Evolutionary conservation across 2,888 invertebrate species (phyloP).

Genomic region (Macroteleia sp.): DNA sequence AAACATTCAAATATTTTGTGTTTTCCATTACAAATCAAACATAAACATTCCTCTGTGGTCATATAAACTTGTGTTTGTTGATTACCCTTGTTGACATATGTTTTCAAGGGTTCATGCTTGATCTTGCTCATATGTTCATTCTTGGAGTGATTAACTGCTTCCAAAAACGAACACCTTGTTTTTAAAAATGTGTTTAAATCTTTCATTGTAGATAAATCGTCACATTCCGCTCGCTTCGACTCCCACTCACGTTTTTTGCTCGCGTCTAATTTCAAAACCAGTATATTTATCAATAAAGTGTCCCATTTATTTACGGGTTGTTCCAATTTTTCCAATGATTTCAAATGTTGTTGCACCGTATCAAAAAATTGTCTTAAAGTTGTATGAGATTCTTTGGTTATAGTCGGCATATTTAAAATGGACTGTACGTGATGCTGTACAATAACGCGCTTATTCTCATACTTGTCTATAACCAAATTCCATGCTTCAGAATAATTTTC

Average conservation of each 20-base stretch:
- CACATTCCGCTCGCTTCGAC: neutral
- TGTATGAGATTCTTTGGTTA: constrained; percentile 6
- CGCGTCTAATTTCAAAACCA: neutral
- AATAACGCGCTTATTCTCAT: no score
- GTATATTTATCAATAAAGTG: no score
- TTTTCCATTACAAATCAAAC: neutral
- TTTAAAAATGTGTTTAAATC: neutral
- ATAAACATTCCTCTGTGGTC: neutral
- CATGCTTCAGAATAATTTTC: no score
- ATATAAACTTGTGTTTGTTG: neutral
- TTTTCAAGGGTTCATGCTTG: neutral
- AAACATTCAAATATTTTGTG: neutral
- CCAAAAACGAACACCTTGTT: neutral
- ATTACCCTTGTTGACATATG: neutral
- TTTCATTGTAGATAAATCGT: neutral
- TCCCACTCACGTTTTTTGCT: neutral
- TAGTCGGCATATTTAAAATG: neutral
- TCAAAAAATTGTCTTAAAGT: neutral
- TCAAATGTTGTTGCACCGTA: neutral
- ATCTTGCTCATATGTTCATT: neutral
- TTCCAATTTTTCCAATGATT: neutral
- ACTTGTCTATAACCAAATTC: no score
- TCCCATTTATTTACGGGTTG: neutral
- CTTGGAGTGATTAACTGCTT: neutral
- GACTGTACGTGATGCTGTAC: neutral